A percentile compares a stretch with the other conserved stretches of the same genome.
phyloP scores from a whole-genome alignment of 1,140 invertebrate species.

The Phortica variegata region DNA sequence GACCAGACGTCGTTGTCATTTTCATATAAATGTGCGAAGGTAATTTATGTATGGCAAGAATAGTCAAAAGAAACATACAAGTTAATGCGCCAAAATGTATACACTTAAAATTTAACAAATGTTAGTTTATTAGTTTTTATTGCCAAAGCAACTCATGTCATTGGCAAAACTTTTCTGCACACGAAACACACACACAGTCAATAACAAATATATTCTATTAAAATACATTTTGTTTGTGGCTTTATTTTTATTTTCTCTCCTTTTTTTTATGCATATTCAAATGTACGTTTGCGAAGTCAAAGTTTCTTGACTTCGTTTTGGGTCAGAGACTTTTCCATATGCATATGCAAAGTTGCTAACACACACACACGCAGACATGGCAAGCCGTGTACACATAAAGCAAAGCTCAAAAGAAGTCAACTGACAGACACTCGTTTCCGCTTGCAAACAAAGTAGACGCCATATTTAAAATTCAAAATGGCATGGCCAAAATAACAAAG shows the following conservation, averaged over 20 bases:
- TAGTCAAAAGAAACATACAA: constrained; percentile 47
- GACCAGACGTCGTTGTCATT: too few species aligned
- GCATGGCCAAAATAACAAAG: constrained; percentile 11
- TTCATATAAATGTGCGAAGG: too few species aligned
- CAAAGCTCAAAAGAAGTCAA: constrained; percentile 42
- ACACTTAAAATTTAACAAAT: constrained; percentile 37
- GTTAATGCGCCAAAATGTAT: constrained; percentile 50
- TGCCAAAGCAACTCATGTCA: constrained; percentile 17
- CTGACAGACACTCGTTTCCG: constrained; percentile 53
- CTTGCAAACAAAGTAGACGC: constrained; percentile 54
- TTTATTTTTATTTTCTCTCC: constrained; percentile 7
- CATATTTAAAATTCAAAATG: constrained; percentile 53
- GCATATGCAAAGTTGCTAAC: constrained; percentile 20
- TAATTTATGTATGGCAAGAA: too few species aligned
- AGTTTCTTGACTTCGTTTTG: constrained; percentile 48
- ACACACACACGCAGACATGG: constrained; percentile 13
- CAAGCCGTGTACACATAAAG: constrained; percentile 4
- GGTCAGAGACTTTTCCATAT: constrained; percentile 28
- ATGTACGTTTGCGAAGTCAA: constrained; percentile 18
- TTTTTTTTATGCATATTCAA: constrained; percentile 38
- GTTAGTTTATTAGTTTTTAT: constrained; percentile 32
- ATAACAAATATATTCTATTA: constrained; percentile 21
- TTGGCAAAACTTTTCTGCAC: too few species aligned
- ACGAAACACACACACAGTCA: constrained; percentile 16
- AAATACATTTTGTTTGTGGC: constrained; percentile 45